phyloP scores from a whole-genome alignment of 2,888 invertebrate species.

The Thera britannica region DNA sequence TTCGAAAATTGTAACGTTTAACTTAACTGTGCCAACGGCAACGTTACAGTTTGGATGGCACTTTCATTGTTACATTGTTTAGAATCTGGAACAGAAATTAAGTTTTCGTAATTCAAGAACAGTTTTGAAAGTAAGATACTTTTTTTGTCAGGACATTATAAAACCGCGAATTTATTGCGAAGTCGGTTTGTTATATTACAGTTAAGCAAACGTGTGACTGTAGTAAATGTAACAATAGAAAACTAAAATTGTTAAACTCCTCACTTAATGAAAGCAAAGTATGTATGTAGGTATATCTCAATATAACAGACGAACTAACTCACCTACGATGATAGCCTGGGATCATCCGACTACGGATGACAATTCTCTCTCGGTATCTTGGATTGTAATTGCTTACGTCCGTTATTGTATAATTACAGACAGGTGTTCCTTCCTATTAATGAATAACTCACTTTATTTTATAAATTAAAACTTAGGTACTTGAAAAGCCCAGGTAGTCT shows the following conservation, averaged over 20 bases:
- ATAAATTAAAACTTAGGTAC: background rate
- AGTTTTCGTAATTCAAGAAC: conserved; percentile 25
- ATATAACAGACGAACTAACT: conserved; percentile 46
- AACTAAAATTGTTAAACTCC: conserved; percentile 22
- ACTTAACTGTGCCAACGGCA: conserved; percentile 23
- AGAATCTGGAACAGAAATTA: conserved; percentile 28
- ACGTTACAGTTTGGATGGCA: conserved; percentile 23
- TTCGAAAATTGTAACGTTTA: conserved; percentile 15
- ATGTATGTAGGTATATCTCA: conserved; percentile 20
- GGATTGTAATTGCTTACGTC: conserved; percentile 60
- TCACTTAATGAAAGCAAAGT: background rate
- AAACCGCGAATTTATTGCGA: conserved; percentile 8
- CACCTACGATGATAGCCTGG: conserved; percentile 44
- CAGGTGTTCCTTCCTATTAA: conserved; percentile 60
- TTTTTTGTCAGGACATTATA: conserved; percentile 18
- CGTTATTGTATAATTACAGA: conserved; percentile 61
- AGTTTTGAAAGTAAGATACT: conserved; percentile 10
- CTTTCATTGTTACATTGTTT: conserved; percentile 31
- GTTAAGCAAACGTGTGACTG: conserved; percentile 14
- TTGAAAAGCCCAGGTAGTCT: background rate
- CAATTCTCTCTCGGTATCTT: conserved; percentile 56
- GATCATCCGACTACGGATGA: conserved; percentile 60
- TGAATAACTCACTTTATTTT: conserved; percentile 1
- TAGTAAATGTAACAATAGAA: conserved; percentile 31
- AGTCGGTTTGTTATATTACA: conserved; percentile 18